Base-by-base conservation (phyloP, 2,113 vertebrate genomes). In the Riparia riparia region DNA sequence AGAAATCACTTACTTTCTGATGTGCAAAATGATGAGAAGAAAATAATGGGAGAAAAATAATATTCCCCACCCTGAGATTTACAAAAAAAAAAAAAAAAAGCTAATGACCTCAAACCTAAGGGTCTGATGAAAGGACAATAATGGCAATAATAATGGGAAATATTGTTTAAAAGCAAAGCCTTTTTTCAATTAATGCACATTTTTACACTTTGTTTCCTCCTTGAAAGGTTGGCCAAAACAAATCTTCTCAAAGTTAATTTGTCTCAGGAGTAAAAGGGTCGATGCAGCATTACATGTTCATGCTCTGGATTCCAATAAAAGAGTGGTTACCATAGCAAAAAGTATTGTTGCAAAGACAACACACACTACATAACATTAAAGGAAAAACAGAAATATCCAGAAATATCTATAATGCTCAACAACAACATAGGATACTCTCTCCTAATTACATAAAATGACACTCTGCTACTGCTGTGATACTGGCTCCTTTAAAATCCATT, bases 301-400 rank as follows among this genome's bases (percentile, higher is more conserved):
- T 66, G 85, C 79, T 92, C 76, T 74, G 57, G 73, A 89, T 95
- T 92, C 80, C 95, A 96, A 74, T 89, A 70, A 94, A 95, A 83
- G 47, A 73, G n/a, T 71, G 71, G 95, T 97, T 96, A 71, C 96
- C 95, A 96, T 96, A 90, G 95, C 90, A 92, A 96, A 83, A 96
- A 86, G 25, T 77, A 83, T 89, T 93, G 90, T 90, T 96, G 82
- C 90, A 96, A 78, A 88, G 96, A 92, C 93, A 97, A 96, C 60
- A 93, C 50, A 57, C 32, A 65, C 17, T 76, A 49, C 5, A 8
- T 56, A 56, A 76, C 60, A 49, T 74, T 78, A 71, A 86, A 92
- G 61, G 24, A 61, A 69, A 69, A 79, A 42, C 7, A n/a, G n/a
- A n/a, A n/a, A n/a, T n/a, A 31, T 83, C 68, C 12, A 78, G 74